Conservation (phyloP, 2,113 vertebrate genomes). For the Oxyura jamaicensis region DNA sequence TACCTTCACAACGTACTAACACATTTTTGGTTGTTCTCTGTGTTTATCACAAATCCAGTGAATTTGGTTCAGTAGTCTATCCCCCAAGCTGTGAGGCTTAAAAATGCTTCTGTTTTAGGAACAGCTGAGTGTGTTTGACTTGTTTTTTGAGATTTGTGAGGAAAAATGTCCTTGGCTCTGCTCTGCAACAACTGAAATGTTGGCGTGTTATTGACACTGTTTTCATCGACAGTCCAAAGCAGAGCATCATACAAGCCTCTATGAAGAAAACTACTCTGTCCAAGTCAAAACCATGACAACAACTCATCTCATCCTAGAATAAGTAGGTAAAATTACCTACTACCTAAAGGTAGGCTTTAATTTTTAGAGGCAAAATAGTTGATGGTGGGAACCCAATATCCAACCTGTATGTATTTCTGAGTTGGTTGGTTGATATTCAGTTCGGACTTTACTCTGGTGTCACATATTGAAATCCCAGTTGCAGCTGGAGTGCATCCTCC, state of each 20-base stretch:
- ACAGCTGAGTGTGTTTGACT: not conserved
- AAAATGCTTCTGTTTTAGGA: not conserved
- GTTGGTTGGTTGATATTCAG: not conserved
- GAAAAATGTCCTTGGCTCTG: not conserved
- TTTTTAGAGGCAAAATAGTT: not conserved
- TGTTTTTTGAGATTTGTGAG: not conserved
- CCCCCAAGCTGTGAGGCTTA: not conserved
- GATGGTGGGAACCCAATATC: not conserved
- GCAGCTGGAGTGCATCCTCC: not conserved
- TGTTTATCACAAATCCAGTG: not conserved
- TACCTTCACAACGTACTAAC: not conserved
- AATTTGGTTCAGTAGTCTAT: not conserved
- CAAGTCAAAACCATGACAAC: too few species aligned
- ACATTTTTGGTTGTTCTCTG: too few species aligned
- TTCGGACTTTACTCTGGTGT: not conserved
- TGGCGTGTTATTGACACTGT: too few species aligned
- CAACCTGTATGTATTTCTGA: not conserved
- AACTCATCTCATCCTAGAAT: not conserved
- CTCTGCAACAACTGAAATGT: too few species aligned
- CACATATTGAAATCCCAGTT: not conserved
- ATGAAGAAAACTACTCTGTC: too few species aligned
- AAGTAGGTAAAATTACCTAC: too few species aligned
- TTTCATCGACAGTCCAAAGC: too few species aligned
- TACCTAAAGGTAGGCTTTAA: not conserved
- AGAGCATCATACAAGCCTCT: too few species aligned